Conservation (phyloP, 1,140 invertebrate genomes). For the Hydropsyche tenuis region DNA sequence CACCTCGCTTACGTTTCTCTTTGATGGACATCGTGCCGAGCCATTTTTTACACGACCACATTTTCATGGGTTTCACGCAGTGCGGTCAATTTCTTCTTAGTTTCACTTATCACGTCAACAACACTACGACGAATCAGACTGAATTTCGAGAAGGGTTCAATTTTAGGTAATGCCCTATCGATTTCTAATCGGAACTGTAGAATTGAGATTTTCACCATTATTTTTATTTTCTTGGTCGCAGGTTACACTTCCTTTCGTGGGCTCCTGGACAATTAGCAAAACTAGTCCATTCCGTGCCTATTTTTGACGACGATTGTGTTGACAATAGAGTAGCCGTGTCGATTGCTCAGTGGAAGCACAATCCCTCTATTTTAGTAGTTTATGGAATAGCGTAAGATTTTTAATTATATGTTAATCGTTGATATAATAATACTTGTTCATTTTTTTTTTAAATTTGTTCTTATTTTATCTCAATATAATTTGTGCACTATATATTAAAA, state of each 20-base stretch:
- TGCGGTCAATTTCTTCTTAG: conserved; percentile 92
- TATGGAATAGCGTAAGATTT: conserved; percentile 63
- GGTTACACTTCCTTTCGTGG: conserved; percentile 60
- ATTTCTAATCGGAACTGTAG: conserved; percentile 1
- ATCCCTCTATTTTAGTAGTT: conserved; percentile 63
- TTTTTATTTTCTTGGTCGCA: conserved; percentile 44
- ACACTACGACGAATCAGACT: neutral
- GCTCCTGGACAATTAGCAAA: conserved; percentile 57
- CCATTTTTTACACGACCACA: conserved; percentile 67
- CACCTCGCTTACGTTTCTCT: conserved; percentile 66
- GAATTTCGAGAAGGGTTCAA: conserved; percentile 56
- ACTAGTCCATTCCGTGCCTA: conserved; percentile 59
- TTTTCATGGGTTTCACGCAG: conserved; percentile 92
- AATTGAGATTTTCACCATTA: neutral
- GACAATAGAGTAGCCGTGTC: conserved; percentile 65
- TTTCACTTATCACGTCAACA: conserved; percentile 63
- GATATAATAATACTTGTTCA: conserved; percentile 24
- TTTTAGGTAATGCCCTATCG: conserved; percentile 56
- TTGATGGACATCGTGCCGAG: conserved; percentile 66
- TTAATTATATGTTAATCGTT: neutral
- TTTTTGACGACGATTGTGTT: conserved; percentile 66
- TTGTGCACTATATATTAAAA: neutral
- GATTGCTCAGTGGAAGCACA: conserved; percentile 67
- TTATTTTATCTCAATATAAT: neutral
- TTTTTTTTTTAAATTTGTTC: conserved; percentile 11